These are phyloP conservation scores for Calidris pygmaea DNA, from an alignment of 2,113 vertebrate species.

Conservation along the genomic window DNA sequence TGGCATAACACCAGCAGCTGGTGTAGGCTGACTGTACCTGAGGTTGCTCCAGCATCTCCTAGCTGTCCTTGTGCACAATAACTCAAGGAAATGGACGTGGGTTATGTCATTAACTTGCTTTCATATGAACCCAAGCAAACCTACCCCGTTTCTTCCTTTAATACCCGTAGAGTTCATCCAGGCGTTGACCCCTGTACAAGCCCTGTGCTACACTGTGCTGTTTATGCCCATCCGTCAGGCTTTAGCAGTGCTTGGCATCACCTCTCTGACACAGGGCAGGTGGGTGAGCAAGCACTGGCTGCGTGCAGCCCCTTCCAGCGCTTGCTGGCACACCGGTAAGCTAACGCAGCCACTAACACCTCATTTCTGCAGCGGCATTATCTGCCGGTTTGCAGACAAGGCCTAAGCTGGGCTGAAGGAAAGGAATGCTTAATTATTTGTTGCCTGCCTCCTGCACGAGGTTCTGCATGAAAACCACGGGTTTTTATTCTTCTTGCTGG, in stretches of 20 bases:
- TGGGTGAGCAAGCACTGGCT: neutral
- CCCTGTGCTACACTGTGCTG: neutral
- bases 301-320: fast-evolving
- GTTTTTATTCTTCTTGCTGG: slow-evolving; percentile 16
- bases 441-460: neutral
- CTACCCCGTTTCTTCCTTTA: neutral
- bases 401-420: neutral
- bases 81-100: neutral
- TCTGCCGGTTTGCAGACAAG: neutral
- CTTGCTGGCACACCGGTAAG: neutral
- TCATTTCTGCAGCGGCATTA: neutral
- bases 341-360: neutral
- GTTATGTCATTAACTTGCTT: neutral
- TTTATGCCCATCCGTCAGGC: neutral
- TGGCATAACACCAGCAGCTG: neutral
- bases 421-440: neutral
- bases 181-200: neutral
- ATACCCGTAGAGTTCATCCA: neutral
- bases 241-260: fast-evolving
- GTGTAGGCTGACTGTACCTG: neutral
- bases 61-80: neutral
- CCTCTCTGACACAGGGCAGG: neutral
- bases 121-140: neutral
- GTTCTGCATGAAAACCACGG: neutral
- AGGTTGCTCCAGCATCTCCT: neutral